Conservation (phyloP, 2,888 invertebrate species). For the Phaonia tiefii region DNA sequence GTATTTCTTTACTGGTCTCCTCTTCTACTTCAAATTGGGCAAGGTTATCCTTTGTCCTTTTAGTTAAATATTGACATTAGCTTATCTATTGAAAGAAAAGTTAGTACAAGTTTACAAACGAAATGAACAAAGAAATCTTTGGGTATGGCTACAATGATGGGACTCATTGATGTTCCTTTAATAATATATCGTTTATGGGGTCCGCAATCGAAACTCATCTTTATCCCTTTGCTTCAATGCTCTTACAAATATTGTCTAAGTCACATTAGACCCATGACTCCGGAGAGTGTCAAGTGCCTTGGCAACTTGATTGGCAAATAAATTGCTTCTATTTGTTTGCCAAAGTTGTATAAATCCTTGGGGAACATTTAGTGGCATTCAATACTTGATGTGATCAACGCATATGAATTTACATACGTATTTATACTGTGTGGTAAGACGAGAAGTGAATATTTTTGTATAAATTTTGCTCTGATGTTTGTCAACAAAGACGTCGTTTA, state of each 20-base stretch:
- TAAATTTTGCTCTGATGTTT: too few species aligned
- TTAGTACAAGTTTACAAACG: constrained; percentile 30
- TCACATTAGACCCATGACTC: constrained; percentile 25
- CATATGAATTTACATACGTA: neutral
- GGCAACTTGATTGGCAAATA: constrained; percentile 37
- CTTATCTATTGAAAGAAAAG: constrained; percentile 38
- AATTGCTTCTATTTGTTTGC: constrained; percentile 35
- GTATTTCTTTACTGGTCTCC: constrained; percentile 31
- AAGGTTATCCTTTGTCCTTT: constrained; percentile 34
- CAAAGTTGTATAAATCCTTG: constrained; percentile 48
- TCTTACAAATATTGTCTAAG: neutral
- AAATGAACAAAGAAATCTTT: constrained; percentile 31
- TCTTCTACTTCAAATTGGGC: neutral
- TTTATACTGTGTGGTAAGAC: neutral
- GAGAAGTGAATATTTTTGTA: constrained; percentile 19
- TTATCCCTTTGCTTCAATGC: constrained; percentile 13
- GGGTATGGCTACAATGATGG: neutral
- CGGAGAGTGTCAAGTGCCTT: constrained; percentile 49
- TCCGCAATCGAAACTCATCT: constrained; percentile 14
- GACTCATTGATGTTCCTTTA: constrained; percentile 7
- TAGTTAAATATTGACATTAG: constrained; percentile 48
- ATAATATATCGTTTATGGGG: constrained; percentile 38
- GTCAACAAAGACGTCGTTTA: constrained; percentile 53
- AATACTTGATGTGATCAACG: constrained; percentile 31
- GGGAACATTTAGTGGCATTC: constrained; percentile 53